These are phyloP conservation scores for Cryptoprocta ferox DNA, from an alignment of 2,797 vertebrate species.

Conservation along the genomic window DNA sequence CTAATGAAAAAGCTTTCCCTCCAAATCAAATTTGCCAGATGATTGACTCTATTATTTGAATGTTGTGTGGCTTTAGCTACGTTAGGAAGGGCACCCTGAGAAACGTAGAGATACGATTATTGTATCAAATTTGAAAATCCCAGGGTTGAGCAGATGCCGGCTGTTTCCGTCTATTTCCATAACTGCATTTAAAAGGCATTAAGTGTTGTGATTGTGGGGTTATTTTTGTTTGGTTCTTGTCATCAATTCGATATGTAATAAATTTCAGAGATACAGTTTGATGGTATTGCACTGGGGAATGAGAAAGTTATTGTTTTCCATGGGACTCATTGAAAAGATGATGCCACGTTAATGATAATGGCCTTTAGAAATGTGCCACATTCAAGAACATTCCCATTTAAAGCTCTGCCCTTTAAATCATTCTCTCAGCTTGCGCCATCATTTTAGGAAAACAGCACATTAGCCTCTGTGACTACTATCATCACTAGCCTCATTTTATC, in stretches of 20 bases:
- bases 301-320: conserved; percentile 48
- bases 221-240: conserved; percentile 30
- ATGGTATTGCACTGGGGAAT: conserved; percentile 25
- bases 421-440: background rate
- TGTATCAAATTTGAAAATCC: conserved; percentile 54
- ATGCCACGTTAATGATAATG: background rate
- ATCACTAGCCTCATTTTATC: background rate
- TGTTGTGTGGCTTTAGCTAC: conserved; percentile 38
- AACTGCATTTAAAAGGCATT: conserved; percentile 62
- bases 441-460: background rate
- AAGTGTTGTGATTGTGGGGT: background rate
- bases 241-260: conserved; percentile 9
- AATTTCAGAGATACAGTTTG: conserved; percentile 37
- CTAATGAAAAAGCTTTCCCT: background rate
- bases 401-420: background rate
- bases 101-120: conserved; percentile 38
- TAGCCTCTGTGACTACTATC: background rate
- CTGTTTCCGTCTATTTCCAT: conserved; percentile 29
- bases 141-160: conserved; percentile 15
- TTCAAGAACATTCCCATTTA: background rate
- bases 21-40: conserved; percentile 36
- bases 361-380: background rate
- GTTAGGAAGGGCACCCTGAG: background rate
- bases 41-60: conserved; percentile 40
- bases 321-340: background rate